These are phyloP conservation scores for Seriola dumerili DNA, from an alignment of 2,113 vertebrate species.

Conservation along the genomic window DNA sequence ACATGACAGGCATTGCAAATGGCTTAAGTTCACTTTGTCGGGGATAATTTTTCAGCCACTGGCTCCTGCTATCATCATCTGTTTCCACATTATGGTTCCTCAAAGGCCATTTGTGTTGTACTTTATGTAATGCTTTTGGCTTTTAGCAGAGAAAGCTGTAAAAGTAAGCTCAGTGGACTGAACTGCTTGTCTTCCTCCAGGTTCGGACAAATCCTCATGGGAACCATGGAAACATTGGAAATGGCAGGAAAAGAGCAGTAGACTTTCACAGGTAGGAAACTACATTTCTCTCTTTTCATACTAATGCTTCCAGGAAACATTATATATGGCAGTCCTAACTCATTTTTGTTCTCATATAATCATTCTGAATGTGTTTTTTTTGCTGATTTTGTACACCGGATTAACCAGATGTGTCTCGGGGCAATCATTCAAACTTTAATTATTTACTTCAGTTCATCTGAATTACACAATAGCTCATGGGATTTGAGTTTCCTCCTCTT, in stretches of 20 bases:
- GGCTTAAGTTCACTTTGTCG: constrained; percentile 11
- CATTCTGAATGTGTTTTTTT: background rate
- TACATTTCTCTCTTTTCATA: background rate
- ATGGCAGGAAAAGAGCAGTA: constrained; percentile 34
- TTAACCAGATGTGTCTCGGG: constrained; percentile 7
- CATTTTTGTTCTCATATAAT: background rate
- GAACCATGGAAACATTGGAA: constrained; percentile 42
- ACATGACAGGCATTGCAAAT: constrained; percentile 29
- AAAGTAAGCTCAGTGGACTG: constrained; percentile 2
- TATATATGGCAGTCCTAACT: too few relatives aligned
- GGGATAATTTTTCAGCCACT: constrained; percentile 1
- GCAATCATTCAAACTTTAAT: background rate
- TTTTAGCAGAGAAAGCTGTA: constrained; percentile 16
- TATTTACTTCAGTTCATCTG: constrained; percentile 44
- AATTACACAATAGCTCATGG: constrained; percentile 45
- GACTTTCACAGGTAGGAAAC: constrained; percentile 50
- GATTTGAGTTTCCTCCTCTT: constrained; percentile 47
- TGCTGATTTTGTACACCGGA: constrained; percentile 16
- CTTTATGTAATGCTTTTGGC: constrained; percentile 6
- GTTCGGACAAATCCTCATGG: constrained; percentile 36
- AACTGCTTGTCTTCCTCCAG: constrained; percentile 43
- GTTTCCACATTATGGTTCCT: constrained; percentile 13
- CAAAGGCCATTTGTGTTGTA: constrained; percentile 13
- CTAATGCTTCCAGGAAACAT: background rate
- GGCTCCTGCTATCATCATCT: constrained; percentile 18